These are phyloP conservation scores for Microcaecilia unicolor DNA, from an alignment of 2,797 vertebrate species.

Conservation along the genomic window DNA sequence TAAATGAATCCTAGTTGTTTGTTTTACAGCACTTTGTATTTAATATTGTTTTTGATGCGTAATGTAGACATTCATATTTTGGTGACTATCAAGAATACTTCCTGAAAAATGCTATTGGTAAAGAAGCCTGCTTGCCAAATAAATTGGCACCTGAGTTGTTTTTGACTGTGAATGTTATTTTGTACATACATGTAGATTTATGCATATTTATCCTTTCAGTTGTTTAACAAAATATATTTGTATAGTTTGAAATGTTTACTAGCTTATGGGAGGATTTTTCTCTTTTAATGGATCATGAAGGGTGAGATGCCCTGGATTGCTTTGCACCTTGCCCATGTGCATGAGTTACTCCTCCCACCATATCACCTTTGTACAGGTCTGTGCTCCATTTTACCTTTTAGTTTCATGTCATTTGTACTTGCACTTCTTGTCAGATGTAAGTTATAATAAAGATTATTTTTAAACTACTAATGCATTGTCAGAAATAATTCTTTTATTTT, in stretches of 20 bases:
- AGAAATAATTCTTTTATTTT: no score
- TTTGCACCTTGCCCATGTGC: conserved; percentile 24
- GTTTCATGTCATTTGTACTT: conserved; percentile 54
- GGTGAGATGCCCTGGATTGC: conserved; percentile 22
- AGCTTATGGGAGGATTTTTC: conserved; percentile 20
- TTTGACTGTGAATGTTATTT: conserved; percentile 46
- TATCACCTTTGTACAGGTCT: conserved; percentile 41
- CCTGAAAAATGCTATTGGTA: conserved; percentile 30
- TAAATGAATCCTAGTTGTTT: conserved; percentile 18
- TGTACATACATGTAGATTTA: conserved; percentile 60
- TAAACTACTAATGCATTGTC: conserved; percentile 65
- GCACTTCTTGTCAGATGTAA: conserved; percentile 63
- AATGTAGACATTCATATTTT: conserved; percentile 36
- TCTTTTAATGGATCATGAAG: conserved; percentile 28
- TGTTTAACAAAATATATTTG: conserved; percentile 45
- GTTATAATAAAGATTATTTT: conserved; percentile 98
- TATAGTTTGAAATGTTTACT: conserved; percentile 41
- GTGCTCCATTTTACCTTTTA: conserved; percentile 33
- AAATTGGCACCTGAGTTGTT: conserved; percentile 33
- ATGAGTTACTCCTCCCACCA: conserved; percentile 38
- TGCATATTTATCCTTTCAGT: conserved; percentile 47
- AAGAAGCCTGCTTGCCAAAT: conserved; percentile 23
- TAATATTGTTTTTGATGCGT: conserved; percentile 37
- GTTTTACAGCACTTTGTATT: no score
- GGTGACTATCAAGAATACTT: conserved; percentile 20